phyloP scores from a whole-genome alignment of 2,797 vertebrate genomes.

The Crenuchus spilurus region DNA sequence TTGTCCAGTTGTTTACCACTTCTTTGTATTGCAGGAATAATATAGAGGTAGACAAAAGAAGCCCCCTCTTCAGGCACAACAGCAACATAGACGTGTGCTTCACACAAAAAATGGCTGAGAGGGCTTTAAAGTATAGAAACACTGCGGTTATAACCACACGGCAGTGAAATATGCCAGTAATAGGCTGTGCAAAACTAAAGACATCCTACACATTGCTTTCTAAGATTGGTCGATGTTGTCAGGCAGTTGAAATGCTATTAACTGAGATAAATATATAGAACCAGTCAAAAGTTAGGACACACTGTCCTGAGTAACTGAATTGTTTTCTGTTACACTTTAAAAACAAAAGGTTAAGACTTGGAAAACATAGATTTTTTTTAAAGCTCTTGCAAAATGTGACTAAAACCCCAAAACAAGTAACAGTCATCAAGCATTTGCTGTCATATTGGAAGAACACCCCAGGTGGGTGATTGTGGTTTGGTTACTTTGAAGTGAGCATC shows the following conservation, averaged over 20 bases:
- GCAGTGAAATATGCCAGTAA: not conserved
- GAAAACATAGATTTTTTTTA: too few relatives aligned
- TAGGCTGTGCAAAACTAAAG: not conserved
- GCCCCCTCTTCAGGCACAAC: not conserved
- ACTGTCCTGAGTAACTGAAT: too few relatives aligned
- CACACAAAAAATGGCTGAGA: constrained; percentile 9
- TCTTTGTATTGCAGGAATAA: not conserved
- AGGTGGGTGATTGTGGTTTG: too few relatives aligned
- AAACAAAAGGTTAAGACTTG: too few relatives aligned
- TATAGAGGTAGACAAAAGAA: not conserved
- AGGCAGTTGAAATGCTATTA: not conserved
- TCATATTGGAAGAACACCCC: too few relatives aligned
- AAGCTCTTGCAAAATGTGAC: too few relatives aligned
- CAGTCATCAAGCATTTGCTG: too few relatives aligned
- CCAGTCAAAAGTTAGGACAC: too few relatives aligned
- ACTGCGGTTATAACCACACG: not conserved
- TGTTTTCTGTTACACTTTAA: too few relatives aligned
- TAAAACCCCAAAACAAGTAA: too few relatives aligned
- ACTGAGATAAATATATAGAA: not conserved
- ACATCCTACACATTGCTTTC: not conserved
- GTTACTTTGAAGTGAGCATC: too few relatives aligned
- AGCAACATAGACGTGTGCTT: not conserved
- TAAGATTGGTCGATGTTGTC: not conserved
- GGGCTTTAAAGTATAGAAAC: not conserved
- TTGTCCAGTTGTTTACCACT: not conserved